Percentiles rank a stretch among this genome's conserved stretches.
These are phyloP conservation scores for Lepidurus arcticus DNA, from an alignment of 1,140 invertebrate genomes.

Conservation along the genomic window DNA sequence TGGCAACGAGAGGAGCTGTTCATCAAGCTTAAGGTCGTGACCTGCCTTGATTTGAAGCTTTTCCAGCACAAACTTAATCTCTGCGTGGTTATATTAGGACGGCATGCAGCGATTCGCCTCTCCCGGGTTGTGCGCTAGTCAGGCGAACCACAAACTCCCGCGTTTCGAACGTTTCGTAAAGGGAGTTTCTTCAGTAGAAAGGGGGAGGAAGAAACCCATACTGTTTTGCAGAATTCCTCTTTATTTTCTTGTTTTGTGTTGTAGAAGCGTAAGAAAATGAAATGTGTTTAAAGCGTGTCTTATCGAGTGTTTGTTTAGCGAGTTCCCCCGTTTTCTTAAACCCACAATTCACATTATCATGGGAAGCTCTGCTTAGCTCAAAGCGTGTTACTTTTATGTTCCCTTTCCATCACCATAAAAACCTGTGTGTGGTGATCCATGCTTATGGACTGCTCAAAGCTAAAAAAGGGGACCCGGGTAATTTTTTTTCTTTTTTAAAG, in stretches of 20 bases:
- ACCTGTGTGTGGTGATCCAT: conserved; percentile 14
- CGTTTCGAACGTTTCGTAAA: too few relatives aligned
- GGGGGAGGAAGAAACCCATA: too few relatives aligned
- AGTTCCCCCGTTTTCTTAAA: background rate
- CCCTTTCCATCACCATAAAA: conserved; percentile 12
- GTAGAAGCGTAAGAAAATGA: background rate
- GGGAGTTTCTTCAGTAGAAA: too few relatives aligned
- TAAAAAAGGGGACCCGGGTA: background rate
- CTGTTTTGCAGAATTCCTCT: too few relatives aligned
- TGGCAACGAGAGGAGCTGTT: conserved; percentile 18
- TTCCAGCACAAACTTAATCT: background rate
- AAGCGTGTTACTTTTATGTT: conserved; percentile 22
- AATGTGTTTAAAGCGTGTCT: background rate
- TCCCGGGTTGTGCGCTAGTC: background rate
- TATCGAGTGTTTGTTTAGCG: conserved; percentile 3
- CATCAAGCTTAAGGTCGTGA: conserved; percentile 4
- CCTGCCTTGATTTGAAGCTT: background rate
- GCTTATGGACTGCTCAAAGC: conserved; percentile 13
- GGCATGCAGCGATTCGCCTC: background rate
- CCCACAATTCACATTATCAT: conserved; percentile 14
- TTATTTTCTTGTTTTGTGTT: background rate
- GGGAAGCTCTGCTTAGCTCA: background rate
- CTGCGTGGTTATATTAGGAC: background rate
- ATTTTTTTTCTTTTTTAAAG: background rate
- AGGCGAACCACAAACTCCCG: background rate